Evolutionary conservation across 2,113 vertebrate genomes (phyloP).

Genomic region (Ariopsis seemanni): DNA sequence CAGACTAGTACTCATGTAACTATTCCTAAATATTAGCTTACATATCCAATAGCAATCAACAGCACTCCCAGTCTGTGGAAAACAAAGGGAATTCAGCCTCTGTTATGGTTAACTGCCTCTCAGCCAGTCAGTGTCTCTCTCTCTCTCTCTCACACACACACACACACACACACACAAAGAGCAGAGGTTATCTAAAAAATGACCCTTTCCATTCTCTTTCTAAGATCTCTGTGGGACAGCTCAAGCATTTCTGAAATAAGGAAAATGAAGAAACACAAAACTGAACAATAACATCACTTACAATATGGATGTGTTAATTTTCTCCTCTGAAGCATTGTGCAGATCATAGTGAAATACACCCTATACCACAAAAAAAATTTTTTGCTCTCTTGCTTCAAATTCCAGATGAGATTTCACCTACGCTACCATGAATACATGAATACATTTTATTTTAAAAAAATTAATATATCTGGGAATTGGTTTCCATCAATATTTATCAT

Average conservation of each 20-base stretch:
- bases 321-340: constrained; percentile 1
- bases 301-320: neutral
- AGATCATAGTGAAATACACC: constrained; percentile 2
- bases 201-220: constrained; percentile 42
- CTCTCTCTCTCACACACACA: constrained; percentile 7
- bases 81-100: constrained; percentile 44
- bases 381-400: neutral
- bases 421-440: neutral
- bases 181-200: constrained; percentile 34
- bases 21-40: constrained; percentile 30
- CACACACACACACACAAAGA: neutral
- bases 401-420: constrained; percentile 7
- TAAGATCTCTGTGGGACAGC: constrained; percentile 13
- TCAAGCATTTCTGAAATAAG: constrained; percentile 25
- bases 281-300: constrained; percentile 4
- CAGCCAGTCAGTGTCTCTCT: neutral
- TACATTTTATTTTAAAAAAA: no score
- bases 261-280: constrained; percentile 24
- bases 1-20: neutral
- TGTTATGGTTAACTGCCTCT: constrained; percentile 9
- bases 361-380: neutral
- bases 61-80: constrained; percentile 14
- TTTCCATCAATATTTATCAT: constrained; percentile 15
- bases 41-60: constrained; percentile 28
- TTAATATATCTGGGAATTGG: neutral